Percentiles rank a stretch among this genome's conserved stretches.
phyloP scores from a whole-genome alignment of 2,113 vertebrate genomes.

The Thinocorus orbignyianus region DNA sequence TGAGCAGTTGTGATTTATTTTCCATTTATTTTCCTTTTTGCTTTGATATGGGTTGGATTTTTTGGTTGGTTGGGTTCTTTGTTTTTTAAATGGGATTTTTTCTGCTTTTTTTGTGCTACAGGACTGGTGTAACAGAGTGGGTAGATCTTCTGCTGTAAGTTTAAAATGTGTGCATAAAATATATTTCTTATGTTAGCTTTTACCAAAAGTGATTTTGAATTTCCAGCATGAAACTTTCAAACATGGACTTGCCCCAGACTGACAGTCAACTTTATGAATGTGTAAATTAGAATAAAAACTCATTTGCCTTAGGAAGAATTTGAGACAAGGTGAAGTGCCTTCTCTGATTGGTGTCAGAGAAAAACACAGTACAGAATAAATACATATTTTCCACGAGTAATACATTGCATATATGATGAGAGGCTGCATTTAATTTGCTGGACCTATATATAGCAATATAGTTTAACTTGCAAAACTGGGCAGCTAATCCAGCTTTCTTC shows the following conservation, averaged over 20 bases:
- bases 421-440: not conserved
- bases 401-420: not conserved
- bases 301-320: not conserved
- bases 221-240: not conserved
- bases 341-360: not conserved
- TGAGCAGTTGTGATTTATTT: not conserved
- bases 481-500: not conserved
- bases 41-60: not conserved
- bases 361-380: not conserved
- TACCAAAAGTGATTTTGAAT: not conserved
- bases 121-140: not conserved
- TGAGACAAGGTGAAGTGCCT: not conserved
- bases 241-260: not conserved
- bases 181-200: not conserved
- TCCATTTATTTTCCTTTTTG: not conserved
- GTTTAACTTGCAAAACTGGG: not conserved
- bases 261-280: not conserved
- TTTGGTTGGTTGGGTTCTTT: no score
- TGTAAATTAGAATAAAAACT: not conserved
- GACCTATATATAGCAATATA: not conserved
- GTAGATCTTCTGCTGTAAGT: not conserved
- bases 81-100: not conserved
- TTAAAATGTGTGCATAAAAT: not conserved
- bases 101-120: not conserved
- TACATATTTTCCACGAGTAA: not conserved